Conservation (phyloP, 2,113 vertebrate genomes). For the Cheilinus undulatus region DNA sequence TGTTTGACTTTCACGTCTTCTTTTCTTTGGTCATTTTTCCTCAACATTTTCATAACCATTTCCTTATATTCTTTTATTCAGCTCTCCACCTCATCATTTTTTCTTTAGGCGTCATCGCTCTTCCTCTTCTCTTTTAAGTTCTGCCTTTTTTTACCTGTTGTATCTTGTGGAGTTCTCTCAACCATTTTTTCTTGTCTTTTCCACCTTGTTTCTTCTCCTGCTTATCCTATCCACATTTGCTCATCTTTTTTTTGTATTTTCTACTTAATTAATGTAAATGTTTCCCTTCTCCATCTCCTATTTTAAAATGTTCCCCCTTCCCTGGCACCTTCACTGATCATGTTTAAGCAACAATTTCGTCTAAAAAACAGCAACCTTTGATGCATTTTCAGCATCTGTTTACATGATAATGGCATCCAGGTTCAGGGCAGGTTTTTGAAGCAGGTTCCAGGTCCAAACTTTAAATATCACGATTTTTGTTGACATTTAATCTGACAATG, state of each 20-base stretch:
- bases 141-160: background rate
- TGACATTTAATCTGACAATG: no score
- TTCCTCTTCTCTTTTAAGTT: constrained; percentile 13
- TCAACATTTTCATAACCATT: constrained; percentile 30
- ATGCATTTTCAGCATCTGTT: no score
- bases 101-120: no score
- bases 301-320: no score
- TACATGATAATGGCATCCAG: no score
- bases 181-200: background rate
- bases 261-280: background rate
- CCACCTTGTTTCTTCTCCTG: background rate
- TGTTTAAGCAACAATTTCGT: no score
- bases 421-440: no score
- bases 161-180: background rate
- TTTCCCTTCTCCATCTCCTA: background rate
- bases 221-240: background rate
- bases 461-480: no score
- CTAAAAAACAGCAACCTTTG: no score
- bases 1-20: constrained; percentile 21
- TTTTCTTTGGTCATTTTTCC: background rate
- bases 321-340: no score
- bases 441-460: no score
- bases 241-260: background rate
- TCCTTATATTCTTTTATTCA: constrained; percentile 16
- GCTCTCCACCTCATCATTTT: background rate